Base-by-base conservation (phyloP, 2,797 vertebrate genomes). In the Hipposideros larvatus region DNA sequence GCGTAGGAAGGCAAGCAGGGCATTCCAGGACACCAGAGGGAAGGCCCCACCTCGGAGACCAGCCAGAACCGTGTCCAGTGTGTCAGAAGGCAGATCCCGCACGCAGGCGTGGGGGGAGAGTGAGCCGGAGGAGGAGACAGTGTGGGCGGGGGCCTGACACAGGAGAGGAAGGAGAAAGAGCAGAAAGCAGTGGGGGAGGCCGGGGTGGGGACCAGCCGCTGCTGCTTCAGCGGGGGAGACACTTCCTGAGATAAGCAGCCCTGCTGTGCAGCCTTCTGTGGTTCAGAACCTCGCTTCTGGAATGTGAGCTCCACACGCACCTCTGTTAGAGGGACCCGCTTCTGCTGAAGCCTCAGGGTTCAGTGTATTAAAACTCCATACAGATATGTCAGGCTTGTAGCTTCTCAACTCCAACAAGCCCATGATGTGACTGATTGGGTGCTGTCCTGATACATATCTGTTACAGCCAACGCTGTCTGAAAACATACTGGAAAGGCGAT, bases 21-120 rank as follows among this genome's bases (percentile, higher is more conserved):
- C 84, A 16, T 26, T 59, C 78, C 70, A 95, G 95, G 93, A 78
- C 91, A 66, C 21, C 19, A 5, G 46, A 15, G 14, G 15, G 34
- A 22, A n/a, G 63, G 57, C n/a, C 19, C 24, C 51, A 34, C 46
- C n/a, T 88, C 0, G 0, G 92, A 43, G 70, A 37, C 16, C 46
- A 1, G 61, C 53, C 82, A 24, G 24, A 61, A 79, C 5, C 15
- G 31, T 2, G 48, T 73, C 79, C 75, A 14, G 4, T 8, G 28
- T 46, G 84, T 48, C 41, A 22, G 53, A 65, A 65, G 77, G 51
- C 1, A 41, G 65, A 66, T 28, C 22, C 31, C 34, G 63, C 51
- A 31, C 9, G 2, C 21, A 6, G 26, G 51, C 21, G 8, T 19
- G 15, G 14, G 16, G 77, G 77, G 24, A 28, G 55, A 7, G 53